These are phyloP conservation scores for Amphipoea lucens DNA, from an alignment of 2,888 invertebrate species.

Conservation along the genomic window DNA sequence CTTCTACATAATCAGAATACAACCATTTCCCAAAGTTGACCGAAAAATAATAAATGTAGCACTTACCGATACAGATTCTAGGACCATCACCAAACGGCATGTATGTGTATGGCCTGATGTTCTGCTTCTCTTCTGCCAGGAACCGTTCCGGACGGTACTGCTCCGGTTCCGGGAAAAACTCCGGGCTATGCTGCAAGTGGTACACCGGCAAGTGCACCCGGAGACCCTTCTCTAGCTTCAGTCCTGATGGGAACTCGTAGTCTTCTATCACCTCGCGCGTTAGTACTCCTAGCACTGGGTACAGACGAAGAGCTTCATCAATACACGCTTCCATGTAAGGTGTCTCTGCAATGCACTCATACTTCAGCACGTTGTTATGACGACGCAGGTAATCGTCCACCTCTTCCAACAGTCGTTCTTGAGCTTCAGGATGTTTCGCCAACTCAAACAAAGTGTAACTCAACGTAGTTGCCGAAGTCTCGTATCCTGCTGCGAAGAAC, in stretches of 20 bases:
- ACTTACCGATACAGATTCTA: slow-evolving; percentile 81
- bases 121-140: slow-evolving; percentile 70
- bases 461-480: slow-evolving; percentile 76
- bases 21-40: neutral
- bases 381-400: slow-evolving; percentile 72
- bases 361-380: slow-evolving; percentile 69
- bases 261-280: slow-evolving; percentile 79
- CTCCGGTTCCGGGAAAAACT: slow-evolving; percentile 79
- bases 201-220: slow-evolving; percentile 81
- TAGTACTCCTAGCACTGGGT: slow-evolving; percentile 77
- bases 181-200: slow-evolving; percentile 77
- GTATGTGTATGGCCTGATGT: slow-evolving; percentile 78
- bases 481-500: slow-evolving; percentile 83
- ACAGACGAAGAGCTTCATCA: slow-evolving; percentile 76
- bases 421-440: slow-evolving; percentile 72
- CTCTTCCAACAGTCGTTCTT: slow-evolving; percentile 71
- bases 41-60: too few species aligned
- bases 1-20: neutral
- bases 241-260: slow-evolving; percentile 77
- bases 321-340: slow-evolving; percentile 76
- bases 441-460: slow-evolving; percentile 74
- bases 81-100: slow-evolving; percentile 84
- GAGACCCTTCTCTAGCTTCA: slow-evolving; percentile 75
- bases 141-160: slow-evolving; percentile 80
- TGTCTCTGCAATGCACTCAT: slow-evolving; percentile 72